Percentiles rank a stretch among this genome's conserved stretches.
phyloP scores from a whole-genome alignment of 1,140 invertebrate species.

The Phymorhynchus buccinoides region DNA sequence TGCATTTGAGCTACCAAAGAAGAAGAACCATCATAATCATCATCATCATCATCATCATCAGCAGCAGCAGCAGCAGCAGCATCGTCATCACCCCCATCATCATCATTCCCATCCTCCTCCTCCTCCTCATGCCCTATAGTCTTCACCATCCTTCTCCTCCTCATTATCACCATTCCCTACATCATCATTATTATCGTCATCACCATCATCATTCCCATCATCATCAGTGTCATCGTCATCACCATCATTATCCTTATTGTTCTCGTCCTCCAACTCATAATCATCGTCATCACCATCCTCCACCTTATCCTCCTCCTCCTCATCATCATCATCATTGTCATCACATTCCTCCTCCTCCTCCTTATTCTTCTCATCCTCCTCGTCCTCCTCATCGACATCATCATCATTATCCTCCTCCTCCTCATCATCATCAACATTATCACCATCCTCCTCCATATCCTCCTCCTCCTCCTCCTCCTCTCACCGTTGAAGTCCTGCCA shows the following conservation, averaged over 20 bases:
- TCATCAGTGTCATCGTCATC: not conserved
- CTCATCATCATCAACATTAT: not conserved
- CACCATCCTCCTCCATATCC: not conserved
- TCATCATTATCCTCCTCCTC: not conserved
- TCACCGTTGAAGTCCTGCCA: conserved; percentile 34
- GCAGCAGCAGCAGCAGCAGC: not conserved
- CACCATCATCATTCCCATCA: not conserved
- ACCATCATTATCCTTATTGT: not conserved
- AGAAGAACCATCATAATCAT: conserved; percentile 2
- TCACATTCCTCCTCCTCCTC: not conserved
- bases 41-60: not conserved
- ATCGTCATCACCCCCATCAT: not conserved
- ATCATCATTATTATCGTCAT: not conserved
- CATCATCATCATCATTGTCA: not conserved
- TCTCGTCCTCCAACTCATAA: too few species aligned
- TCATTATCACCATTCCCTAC: not conserved
- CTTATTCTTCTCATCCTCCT: not conserved
- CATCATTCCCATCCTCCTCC: not conserved
- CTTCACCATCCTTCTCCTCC: too few species aligned
- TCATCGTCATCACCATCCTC: not conserved
- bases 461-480: not conserved
- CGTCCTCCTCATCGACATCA: not conserved
- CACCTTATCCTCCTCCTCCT: too few species aligned
- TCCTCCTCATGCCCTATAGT: too few species aligned
- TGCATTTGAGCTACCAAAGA: too few species aligned